A percentile compares a stretch with the other conserved stretches of the same genome.
Evolutionary conservation across 1,140 invertebrate species (phyloP).

Genomic region (Zaprionus camerounensis): DNA sequence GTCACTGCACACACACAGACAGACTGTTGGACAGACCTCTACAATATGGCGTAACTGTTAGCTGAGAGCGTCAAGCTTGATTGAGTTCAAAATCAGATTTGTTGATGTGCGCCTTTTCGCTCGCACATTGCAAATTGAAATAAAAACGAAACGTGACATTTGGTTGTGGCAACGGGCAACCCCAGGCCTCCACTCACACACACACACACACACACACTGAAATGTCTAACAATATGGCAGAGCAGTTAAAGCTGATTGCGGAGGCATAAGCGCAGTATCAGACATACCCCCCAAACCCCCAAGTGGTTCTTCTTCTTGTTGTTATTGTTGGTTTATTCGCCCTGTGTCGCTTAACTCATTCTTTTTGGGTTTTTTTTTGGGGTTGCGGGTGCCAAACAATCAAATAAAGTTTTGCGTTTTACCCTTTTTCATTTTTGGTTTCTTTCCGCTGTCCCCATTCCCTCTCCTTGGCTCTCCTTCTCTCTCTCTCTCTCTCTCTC

Average conservation of each 20-base stretch:
- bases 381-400: slow-evolving; percentile 58
- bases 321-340: neutral
- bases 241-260: slow-evolving; percentile 51
- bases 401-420: slow-evolving; percentile 66
- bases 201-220: slow-evolving; percentile 7
- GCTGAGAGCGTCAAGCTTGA: slow-evolving; percentile 62
- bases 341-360: neutral
- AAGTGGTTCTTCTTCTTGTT: neutral
- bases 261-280: neutral
- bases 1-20: slow-evolving; percentile 24
- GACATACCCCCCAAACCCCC: neutral
- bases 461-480: neutral
- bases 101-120: slow-evolving; percentile 35
- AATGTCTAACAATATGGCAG: slow-evolving; percentile 48
- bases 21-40: slow-evolving; percentile 6
- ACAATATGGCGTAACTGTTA: slow-evolving; percentile 62
- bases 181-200: slow-evolving; percentile 22
- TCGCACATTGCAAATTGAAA: slow-evolving; percentile 76
- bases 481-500: neutral
- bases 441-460: neutral
- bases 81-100: slow-evolving; percentile 82
- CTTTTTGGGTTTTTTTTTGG: slow-evolving; percentile 3
- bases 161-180: slow-evolving; percentile 65
- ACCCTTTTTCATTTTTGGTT: slow-evolving; percentile 30
- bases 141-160: slow-evolving; percentile 81